Evolutionary conservation across 1,140 invertebrate genomes (phyloP).

Genomic region (Apis dorsata): DNA sequence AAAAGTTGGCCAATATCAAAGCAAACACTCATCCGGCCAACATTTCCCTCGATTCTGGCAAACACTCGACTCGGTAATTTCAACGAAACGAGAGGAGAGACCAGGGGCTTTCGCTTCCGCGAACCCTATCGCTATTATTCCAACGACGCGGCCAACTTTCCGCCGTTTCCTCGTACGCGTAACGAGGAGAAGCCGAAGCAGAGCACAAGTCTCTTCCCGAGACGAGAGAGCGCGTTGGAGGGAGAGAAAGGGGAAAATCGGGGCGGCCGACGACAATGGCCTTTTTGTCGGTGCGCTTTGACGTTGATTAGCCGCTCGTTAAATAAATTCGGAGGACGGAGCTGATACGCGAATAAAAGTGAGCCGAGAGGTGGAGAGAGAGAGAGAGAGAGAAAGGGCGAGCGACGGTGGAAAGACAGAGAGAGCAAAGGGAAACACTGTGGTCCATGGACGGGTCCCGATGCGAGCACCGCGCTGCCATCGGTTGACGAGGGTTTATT

Average conservation of each 20-base stretch:
- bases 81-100: not conserved
- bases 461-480: constrained; percentile 43
- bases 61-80: constrained; percentile 43
- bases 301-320: constrained; percentile 63
- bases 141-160: constrained; percentile 6
- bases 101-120: not conserved
- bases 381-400: not conserved
- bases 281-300: constrained; percentile 32
- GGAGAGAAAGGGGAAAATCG: too few species aligned
- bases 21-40: constrained; percentile 25
- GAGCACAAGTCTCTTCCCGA: not conserved
- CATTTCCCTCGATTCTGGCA: constrained; percentile 22
- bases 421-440: constrained; percentile 11
- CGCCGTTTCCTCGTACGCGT: not conserved
- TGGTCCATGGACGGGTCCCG: constrained; percentile 21
- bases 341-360: constrained; percentile 61
- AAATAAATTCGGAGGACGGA: constrained; percentile 68
- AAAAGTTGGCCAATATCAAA: constrained; percentile 41
- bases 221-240: not conserved
- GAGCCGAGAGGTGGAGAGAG: not conserved
- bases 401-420: constrained; percentile 14
- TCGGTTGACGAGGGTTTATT: constrained; percentile 74
- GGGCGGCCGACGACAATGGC: not conserved
- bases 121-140: constrained; percentile 22
- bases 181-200: not conserved